Conservation (phyloP, 2,888 invertebrate genomes). For the Mechanitis mazaeus region DNA sequence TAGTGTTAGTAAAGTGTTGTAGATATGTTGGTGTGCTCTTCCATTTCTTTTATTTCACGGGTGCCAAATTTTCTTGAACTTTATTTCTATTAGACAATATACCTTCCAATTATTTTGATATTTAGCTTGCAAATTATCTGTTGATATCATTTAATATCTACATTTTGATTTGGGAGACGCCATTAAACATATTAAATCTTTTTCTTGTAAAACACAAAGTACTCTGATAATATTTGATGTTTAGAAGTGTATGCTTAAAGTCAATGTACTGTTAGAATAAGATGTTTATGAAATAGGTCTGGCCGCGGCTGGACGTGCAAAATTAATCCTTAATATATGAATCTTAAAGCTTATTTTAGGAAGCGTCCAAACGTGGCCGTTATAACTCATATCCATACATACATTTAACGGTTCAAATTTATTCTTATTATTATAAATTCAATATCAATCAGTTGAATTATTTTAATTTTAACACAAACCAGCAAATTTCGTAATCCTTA, state of each 20-base stretch:
- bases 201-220: slow-evolving; percentile 13
- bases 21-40: slow-evolving; percentile 13
- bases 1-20: slow-evolving; percentile 11
- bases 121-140: too few relatives aligned
- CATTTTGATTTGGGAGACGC: slow-evolving; percentile 4
- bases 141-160: too few relatives aligned
- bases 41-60: slow-evolving; percentile 13
- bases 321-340: slow-evolving; percentile 8
- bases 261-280: slow-evolving; percentile 21
- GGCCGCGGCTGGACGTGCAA: slow-evolving; percentile 15
- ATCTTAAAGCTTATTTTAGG: slow-evolving; percentile 8
- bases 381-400: too few relatives aligned
- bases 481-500: neutral
- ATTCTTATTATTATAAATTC: too few relatives aligned
- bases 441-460: too few relatives aligned
- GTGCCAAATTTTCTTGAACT: slow-evolving; percentile 27
- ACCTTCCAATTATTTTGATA: too few relatives aligned
- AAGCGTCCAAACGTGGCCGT: too few relatives aligned
- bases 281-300: slow-evolving; percentile 13
- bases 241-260: slow-evolving; percentile 17
- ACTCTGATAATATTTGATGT: slow-evolving; percentile 20
- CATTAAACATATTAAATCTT: neutral
- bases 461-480: too few relatives aligned
- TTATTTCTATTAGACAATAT: slow-evolving; percentile 8
- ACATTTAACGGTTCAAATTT: too few relatives aligned